Conservation (phyloP, 2,797 vertebrate genomes). For the Enteromius afrohamiltoni region DNA sequence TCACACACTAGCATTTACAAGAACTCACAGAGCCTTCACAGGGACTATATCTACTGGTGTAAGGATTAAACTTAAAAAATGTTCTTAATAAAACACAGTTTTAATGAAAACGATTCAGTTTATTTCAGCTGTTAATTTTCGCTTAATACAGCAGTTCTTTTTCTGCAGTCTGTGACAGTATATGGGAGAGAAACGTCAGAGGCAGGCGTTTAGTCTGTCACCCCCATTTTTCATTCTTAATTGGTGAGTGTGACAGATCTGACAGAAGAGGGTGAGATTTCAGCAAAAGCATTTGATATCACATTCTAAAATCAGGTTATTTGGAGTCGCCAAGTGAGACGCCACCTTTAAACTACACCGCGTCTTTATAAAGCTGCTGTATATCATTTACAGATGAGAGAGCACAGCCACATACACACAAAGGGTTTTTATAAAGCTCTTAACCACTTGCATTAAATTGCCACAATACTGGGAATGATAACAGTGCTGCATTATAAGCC, state of each 20-base stretch:
- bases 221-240: not conserved
- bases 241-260: not conserved
- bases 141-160: not conserved
- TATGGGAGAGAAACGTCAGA: not conserved
- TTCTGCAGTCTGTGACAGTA: not conserved
- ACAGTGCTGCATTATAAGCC: conserved; percentile 48
- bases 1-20: not conserved
- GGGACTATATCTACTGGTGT: not conserved
- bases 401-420: not conserved
- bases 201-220: not conserved
- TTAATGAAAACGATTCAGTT: not conserved
- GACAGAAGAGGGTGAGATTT: not conserved
- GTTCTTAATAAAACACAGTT: not conserved
- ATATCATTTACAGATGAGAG: conserved; percentile 23
- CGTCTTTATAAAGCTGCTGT: conserved; percentile 4
- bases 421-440: conserved; percentile 57
- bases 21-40: not conserved
- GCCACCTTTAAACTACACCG: not conserved
- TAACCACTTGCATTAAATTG: conserved; percentile 25
- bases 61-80: not conserved
- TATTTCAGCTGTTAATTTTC: not conserved
- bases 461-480: conserved; percentile 49
- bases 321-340: not conserved
- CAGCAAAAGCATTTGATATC: not conserved
- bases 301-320: conserved; percentile 9